Base-by-base conservation (phyloP, 2,113 vertebrate species). In the Porphyrio hochstetteri region DNA sequence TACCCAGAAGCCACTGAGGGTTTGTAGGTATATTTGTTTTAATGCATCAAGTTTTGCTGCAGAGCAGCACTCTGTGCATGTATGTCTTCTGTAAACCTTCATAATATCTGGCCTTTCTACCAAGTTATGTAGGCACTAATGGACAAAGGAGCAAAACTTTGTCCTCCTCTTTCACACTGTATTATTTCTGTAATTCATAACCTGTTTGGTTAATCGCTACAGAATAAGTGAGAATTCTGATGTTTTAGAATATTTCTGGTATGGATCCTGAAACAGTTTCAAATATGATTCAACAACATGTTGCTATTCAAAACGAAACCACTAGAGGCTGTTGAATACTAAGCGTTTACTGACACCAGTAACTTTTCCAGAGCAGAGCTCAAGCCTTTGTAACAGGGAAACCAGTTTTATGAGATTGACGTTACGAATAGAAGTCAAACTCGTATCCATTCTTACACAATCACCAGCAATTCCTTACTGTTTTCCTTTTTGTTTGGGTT, bases 291-390 rank as follows among this genome's bases (percentile, higher is more conserved):
- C 21, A 42, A 8, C 5, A 53, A 2, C 24, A 7, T 11, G 21
- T 80, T 91, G 91, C 91, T 93, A 31, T 97, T 95, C 78, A 31
- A 44, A 6, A 16, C 14, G 80, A 40, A 85, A 36, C 97, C 98
- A 93, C 97, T 96, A 97, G 98, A 97, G 97, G 97, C 82, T 97
- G 90, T 92, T 46, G 40, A 67, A 94, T 56, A 50, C 96, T 93
- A 93, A 93, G 52, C 9, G 1, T 69, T 46, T 44, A 2, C 9
- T 23, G 16, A 18, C 7, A 6, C 1, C 18, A 29, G 36, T 8
- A 42, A 35, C 40, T 71, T 71, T 46, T 40, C 24, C 17, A 61
- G 71, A 36, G 77, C 70, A 72, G 29, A 76, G 23, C 36, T 23
- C 6, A 5, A 13, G 42, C 53, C 46, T 69, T 55, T 56, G 9